phyloP scores from a whole-genome alignment of 2,888 invertebrate species.

The Lasioglossum villosulum region DNA sequence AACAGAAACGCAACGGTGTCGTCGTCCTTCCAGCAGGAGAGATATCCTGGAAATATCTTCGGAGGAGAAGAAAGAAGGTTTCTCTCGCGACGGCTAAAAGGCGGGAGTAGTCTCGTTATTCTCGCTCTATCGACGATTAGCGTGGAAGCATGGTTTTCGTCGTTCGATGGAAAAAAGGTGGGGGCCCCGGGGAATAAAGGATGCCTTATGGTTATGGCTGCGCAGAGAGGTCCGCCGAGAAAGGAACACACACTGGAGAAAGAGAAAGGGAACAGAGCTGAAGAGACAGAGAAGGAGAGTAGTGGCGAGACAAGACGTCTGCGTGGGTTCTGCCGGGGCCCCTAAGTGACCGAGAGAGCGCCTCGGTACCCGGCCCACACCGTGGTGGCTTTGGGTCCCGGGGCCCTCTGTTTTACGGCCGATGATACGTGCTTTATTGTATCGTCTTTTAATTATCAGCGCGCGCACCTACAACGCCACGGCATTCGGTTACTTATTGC shows the following conservation, averaged over 20 bases:
- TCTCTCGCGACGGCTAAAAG: constrained; percentile 36
- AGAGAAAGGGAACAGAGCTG: constrained; percentile 54
- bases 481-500: constrained; percentile 84
- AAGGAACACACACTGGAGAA: constrained; percentile 23
- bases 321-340: constrained; percentile 78
- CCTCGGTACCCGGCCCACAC: constrained; percentile 75
- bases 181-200: constrained; percentile 67
- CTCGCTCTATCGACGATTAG: constrained; percentile 61
- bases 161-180: constrained; percentile 39
- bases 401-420: constrained; percentile 81
- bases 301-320: constrained; percentile 80
- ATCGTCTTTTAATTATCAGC: constrained; percentile 85
- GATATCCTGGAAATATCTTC: background rate
- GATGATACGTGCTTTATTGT: constrained; percentile 84
- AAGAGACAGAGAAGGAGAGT: background rate
- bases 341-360: constrained; percentile 74
- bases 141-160: constrained; percentile 61
- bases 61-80: background rate
- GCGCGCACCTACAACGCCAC: constrained; percentile 83
- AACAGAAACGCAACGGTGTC: constrained; percentile 4
- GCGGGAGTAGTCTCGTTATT: constrained; percentile 59
- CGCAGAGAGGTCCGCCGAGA: constrained; percentile 60
- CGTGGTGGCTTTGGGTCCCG: constrained; percentile 62
- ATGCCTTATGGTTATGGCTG: constrained; percentile 82
- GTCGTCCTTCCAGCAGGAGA: constrained; percentile 3